Evolutionary conservation across 1,140 invertebrate species (phyloP), one percentile per base, ranked within the genome.

Genomic region (Atopsyche davidsoni): DNA sequence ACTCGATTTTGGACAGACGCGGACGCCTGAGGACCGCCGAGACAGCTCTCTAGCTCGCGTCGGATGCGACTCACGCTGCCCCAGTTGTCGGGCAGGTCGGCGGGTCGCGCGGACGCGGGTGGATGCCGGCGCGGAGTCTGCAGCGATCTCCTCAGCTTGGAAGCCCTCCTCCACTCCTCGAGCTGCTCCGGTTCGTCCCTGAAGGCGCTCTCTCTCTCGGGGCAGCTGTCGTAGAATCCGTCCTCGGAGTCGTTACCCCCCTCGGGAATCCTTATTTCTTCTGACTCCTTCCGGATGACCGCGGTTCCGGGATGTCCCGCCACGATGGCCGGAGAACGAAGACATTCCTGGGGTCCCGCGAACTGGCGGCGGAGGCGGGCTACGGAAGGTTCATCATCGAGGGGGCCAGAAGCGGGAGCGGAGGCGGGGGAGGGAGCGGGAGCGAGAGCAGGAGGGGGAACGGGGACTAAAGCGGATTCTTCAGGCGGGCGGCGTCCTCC

Each of bases 141-240:
- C 34, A 85, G 69, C 9, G 81, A 84, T 42, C 77, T 63, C 25
- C 79, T 70, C 16, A 77, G 63, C 59, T 76, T 78, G 13, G 74
- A 76, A 16, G 76, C 74, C 44, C 76, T 65, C 46, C 73, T 71
- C 81, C 79, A 82, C 55, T 77, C 78, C 18, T 70, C 71, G 6
- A 70, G 66, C 56, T 73, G 55, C 11, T 53, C 51, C 4, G 55
- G 31, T 21, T 58, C 55, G 38, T 58, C 55, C 38, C 51, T 58
- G 39, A 58, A 58, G 34, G 53, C 44, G 38, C 51, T 58, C 51
- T 58, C 55, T 25, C 51, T 58, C 43, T 58, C 55, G 11, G 55
- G 55, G 24, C 55, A 58, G 23, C 55, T 58, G 19, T 58, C 55
- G 34, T 58, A 58, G 17, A 58, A 53, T 16, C 47, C 53, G 22